Base-by-base conservation (phyloP, 2,113 vertebrate species). In the Epinephelus moara region DNA sequence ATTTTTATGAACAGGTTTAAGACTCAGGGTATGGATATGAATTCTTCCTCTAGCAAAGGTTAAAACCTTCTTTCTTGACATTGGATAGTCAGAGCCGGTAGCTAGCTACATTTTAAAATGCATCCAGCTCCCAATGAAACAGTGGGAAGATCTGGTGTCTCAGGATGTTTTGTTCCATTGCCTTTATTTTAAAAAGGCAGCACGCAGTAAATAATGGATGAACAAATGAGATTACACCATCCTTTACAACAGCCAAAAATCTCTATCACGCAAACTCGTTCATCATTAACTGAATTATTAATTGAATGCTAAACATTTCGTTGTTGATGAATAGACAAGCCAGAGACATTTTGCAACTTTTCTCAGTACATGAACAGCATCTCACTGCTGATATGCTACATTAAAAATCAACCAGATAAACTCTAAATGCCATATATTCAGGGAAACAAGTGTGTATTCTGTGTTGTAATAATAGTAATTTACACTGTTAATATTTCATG, bases 151-250 rank as follows among this genome's bases (percentile, higher is more conserved):
- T 60, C 13, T 49, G 23, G 55, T 42, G 4, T 56, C 21, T 21
- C 27, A 3, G 55, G 55, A 42, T 72, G 53, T 63, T 75, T 78
- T 78, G 62, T 77, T 40, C 45, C 2, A 5, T 77, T 59, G n/a
- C 42, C 53, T 78, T 73, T 37, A 25, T 49, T 63, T 64, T 37
- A 27, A 45, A 45, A 45, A 59, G 3, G 50, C 57, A 59, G 70
- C 15, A 17, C 42, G 42, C 57, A 47, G 23, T 80, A 47, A 82
- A 81, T 69, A 75, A 81, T 75, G 53, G 59, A 74, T 81, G 50
- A 84, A 33, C 33, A 37, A 56, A 64, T 53, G 14, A 75, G 25
- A 52, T 67, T 37, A 55, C 42, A 23, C 15, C 59, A 47, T 52
- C 6, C 14, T 72, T 45, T 18, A 52, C 45, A 64, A 23, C 64